These are phyloP conservation scores for Netelia inedita DNA, from an alignment of 2,888 invertebrate genomes.

Conservation along the genomic window DNA sequence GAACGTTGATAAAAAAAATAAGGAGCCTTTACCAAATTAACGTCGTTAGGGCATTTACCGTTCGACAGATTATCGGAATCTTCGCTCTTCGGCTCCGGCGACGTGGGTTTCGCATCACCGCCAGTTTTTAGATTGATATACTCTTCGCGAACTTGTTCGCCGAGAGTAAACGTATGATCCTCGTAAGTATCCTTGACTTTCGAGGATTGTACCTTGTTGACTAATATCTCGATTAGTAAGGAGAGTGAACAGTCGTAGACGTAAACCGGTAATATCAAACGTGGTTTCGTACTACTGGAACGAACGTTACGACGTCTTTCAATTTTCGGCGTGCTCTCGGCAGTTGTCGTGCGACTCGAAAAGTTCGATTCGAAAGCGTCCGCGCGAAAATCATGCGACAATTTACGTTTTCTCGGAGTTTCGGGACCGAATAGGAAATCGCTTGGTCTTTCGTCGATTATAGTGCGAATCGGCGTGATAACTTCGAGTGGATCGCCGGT, in stretches of 20 bases:
- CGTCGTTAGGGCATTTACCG: slow-evolving; percentile 71
- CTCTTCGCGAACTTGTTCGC: slow-evolving; percentile 81
- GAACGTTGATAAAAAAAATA: neutral
- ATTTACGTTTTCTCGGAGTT: slow-evolving; percentile 67
- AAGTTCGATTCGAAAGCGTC: slow-evolving; percentile 71
- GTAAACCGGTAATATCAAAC: slow-evolving; percentile 87
- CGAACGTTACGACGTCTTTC: slow-evolving; percentile 68
- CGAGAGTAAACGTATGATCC: slow-evolving; percentile 85
- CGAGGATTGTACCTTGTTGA: slow-evolving; percentile 82
- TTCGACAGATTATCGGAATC: slow-evolving; percentile 83
- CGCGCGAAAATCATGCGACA: slow-evolving; percentile 48
- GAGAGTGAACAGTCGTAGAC: slow-evolving; percentile 89
- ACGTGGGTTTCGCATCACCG: slow-evolving; percentile 81
- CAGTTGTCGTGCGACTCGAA: slow-evolving; percentile 73
- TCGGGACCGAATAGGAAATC: slow-evolving; percentile 37
- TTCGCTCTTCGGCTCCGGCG: slow-evolving; percentile 86
- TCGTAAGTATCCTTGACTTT: slow-evolving; percentile 86
- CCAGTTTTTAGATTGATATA: slow-evolving; percentile 84
- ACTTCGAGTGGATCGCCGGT: slow-evolving; percentile 70
- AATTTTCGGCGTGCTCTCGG: slow-evolving; percentile 69
- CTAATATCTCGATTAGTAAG: slow-evolving; percentile 87
- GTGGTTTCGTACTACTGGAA: slow-evolving; percentile 71
- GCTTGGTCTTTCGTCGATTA: slow-evolving; percentile 33
- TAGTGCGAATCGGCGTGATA: slow-evolving; percentile 56
- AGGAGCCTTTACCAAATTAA: neutral